Evolutionary conservation across 2,113 vertebrate species (phyloP), one percentile per base, ranked within the genome.

Genomic region (Epinephelus cyanopodus): DNA sequence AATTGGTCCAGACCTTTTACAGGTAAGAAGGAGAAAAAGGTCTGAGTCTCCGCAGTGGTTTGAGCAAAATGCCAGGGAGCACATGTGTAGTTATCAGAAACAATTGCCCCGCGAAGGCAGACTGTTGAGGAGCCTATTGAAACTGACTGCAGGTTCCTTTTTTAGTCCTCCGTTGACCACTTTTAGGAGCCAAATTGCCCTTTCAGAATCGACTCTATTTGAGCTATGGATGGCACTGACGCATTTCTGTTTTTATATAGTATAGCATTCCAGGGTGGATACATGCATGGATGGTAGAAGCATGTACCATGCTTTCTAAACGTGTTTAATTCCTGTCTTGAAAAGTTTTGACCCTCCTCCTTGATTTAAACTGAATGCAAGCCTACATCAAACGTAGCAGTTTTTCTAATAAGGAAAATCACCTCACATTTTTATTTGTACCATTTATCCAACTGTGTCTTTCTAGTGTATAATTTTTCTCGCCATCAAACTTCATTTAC

Each of bases 81-180:
- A 25, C n/a, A 63, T 14, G 68, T 53, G 29, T 50, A 39, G 52
- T 79, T 74, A 70, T 60, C 6, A n/a, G n/a, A 68, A 39, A 52
- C 18, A 63, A 68, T n/a, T 21, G 19, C 48, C 7, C 39, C 15
- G 39, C 39, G 47, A 23, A 63, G 21, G 19, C 68, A 53, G 42
- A 27, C 45, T 61, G 62, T 48, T 25, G 68, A 66, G 18, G 8
- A 14, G 69, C 39, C 47, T 13, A 23, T 65, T 62, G 58, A 70
- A 29, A 47, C 27, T 52, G 33, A 45, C 19, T 33, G 48, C 15
- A 58, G 50, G 47, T 56, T 12, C 47, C 18, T 13, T 13, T 21
- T 18, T 50, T 39, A 73, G 25, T 61, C 33, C 27, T 54, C 45
- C 14, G n/a, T 23, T 25, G 15, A 15, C 25, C 25, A 76, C 57